Evolutionary conservation across 2,113 vertebrate genomes (phyloP).

Genomic region (Delphinus delphis): DNA sequence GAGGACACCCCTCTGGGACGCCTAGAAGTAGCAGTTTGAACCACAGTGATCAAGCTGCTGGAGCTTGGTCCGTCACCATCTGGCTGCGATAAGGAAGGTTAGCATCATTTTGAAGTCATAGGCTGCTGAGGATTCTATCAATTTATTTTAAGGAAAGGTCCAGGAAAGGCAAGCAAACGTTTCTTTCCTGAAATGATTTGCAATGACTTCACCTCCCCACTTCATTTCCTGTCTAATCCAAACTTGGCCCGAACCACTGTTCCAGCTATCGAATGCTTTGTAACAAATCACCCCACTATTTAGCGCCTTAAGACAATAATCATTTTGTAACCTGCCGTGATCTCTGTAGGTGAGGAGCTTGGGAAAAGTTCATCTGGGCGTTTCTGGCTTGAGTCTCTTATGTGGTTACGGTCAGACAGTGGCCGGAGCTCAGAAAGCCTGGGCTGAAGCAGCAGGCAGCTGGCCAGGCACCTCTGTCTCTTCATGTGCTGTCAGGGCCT

Average conservation of each 20-base stretch:
- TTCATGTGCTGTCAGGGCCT: neutral
- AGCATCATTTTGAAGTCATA: neutral
- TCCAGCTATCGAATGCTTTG: no score
- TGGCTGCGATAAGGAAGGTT: neutral
- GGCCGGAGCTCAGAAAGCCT: neutral
- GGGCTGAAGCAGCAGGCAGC: neutral
- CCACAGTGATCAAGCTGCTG: neutral
- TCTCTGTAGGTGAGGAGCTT: neutral
- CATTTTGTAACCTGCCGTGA: neutral
- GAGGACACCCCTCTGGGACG: neutral
- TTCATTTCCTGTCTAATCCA: neutral
- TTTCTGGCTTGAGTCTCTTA: neutral
- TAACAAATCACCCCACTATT: neutral
- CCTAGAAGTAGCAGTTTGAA: neutral
- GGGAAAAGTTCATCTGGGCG: fast-evolving
- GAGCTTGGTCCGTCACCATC: neutral
- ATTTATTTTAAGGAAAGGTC: neutral
- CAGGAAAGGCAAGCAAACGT: neutral
- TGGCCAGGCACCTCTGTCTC: neutral
- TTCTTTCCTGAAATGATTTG: neutral
- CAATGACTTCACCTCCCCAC: neutral
- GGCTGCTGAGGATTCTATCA: neutral
- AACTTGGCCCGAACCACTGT: neutral
- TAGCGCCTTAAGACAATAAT: neutral
- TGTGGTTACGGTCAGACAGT: neutral